Percentiles rank a stretch among this genome's conserved stretches.
Evolutionary conservation across 2,797 vertebrate genomes (phyloP).

Genomic region (Pogonophryne albipinna): DNA sequence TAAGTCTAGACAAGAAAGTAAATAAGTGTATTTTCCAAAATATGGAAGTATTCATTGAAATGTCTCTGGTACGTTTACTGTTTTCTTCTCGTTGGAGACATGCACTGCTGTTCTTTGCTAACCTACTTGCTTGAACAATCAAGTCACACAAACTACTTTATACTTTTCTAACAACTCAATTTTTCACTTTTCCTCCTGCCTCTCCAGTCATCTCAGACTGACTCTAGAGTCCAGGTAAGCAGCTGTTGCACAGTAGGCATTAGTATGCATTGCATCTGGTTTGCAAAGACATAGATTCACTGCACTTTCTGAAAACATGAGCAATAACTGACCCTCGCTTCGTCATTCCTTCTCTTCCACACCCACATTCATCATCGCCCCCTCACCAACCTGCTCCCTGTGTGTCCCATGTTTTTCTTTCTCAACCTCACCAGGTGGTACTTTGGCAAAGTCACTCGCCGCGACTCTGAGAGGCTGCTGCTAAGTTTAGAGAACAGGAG

Average conservation of each 20-base stretch:
- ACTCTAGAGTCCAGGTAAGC: constrained; percentile 86
- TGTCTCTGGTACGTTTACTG: neutral
- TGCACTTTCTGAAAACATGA: constrained; percentile 25
- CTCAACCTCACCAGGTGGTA: constrained; percentile 88
- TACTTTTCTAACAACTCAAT: constrained; percentile 60
- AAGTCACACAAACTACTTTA: constrained; percentile 48
- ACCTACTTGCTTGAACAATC: constrained; percentile 42
- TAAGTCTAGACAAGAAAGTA: neutral
- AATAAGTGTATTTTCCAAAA: neutral
- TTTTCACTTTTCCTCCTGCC: constrained; percentile 77
- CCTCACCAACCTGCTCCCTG: constrained; percentile 39
- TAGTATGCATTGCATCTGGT: constrained; percentile 37
- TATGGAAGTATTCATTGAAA: neutral
- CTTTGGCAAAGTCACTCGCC: constrained; percentile 96
- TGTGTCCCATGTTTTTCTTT: constrained; percentile 32
- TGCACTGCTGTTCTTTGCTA: constrained; percentile 29
- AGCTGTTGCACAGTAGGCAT: constrained; percentile 45
- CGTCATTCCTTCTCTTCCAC: constrained; percentile 8
- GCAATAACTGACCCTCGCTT: constrained; percentile 13
- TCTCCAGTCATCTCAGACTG: constrained; percentile 84
- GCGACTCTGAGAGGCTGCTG: constrained; percentile 94
- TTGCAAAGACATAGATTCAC: constrained; percentile 28
- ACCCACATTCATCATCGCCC: constrained; percentile 10
- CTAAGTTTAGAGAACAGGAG: constrained; percentile 93
- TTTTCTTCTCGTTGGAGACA: neutral